A percentile compares a stretch with the other conserved stretches of the same genome.
Evolutionary conservation across 2,113 vertebrate genomes (phyloP).

Genomic region (Macrotis lagotis): DNA sequence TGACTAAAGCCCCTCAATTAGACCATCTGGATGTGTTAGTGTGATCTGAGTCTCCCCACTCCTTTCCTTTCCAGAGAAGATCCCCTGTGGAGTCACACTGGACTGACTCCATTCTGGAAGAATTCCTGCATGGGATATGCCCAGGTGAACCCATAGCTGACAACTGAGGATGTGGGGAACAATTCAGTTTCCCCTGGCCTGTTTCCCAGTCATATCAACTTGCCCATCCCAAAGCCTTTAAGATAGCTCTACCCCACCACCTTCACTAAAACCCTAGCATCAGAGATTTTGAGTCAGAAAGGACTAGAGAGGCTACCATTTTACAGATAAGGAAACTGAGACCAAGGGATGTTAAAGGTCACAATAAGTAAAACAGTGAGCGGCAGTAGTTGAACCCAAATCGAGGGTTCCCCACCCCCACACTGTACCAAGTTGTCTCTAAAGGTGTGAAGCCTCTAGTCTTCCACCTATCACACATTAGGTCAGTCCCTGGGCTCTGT

Average conservation of each 20-base stretch:
- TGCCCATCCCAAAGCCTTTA: neutral
- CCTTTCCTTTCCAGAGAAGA: neutral
- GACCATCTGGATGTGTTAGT: neutral
- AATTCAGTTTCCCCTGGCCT: neutral
- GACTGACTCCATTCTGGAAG: neutral
- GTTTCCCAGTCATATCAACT: neutral
- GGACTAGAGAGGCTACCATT: neutral
- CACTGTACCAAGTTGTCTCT: neutral
- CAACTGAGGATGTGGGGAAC: neutral
- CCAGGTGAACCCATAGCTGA: neutral
- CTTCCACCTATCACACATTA: neutral
- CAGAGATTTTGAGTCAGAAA: neutral
- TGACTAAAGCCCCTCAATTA: neutral
- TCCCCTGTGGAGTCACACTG: neutral
- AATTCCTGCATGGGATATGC: neutral
- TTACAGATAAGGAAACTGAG: neutral
- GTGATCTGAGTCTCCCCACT: neutral
- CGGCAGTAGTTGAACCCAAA: neutral
- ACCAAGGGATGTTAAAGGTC: neutral
- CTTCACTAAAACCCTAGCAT: neutral
- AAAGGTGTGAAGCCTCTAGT: neutral
- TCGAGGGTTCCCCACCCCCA: neutral
- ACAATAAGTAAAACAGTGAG: neutral
- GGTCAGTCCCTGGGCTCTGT: neutral
- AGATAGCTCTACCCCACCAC: neutral